phyloP scores from a whole-genome alignment of 2,113 vertebrate genomes.

The Hippocampus barbouri region DNA sequence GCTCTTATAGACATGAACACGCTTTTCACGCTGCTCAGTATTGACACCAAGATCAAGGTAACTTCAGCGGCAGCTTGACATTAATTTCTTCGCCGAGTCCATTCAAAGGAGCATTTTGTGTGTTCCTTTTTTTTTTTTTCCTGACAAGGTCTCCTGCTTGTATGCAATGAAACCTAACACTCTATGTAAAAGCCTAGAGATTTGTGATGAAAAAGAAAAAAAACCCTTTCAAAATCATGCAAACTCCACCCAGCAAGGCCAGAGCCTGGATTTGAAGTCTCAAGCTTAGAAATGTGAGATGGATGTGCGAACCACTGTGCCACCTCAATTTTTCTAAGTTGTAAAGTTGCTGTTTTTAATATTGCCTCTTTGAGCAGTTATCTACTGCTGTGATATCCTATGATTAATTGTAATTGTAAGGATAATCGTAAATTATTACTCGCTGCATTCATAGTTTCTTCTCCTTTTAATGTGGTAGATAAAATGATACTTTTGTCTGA shows the following conservation, averaged over 20 bases:
- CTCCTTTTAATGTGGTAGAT: background rate
- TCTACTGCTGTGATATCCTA: background rate
- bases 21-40: conserved; percentile 89
- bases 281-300: no score
- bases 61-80: conserved; percentile 41
- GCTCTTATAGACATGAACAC: conserved; percentile 98
- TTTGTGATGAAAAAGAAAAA: background rate
- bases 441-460: background rate
- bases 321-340: no score
- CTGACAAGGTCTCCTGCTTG: background rate
- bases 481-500: background rate
- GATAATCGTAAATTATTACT: background rate
- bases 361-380: background rate
- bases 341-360: no score
- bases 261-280: no score
- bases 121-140: background rate
- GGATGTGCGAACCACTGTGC: no score
- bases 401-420: background rate
- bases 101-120: conserved; percentile 2
- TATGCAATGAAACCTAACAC: background rate
- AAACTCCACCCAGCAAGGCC: no score
- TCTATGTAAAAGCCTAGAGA: background rate
- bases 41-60: conserved; percentile 96
- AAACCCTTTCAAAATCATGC: background rate
- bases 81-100: background rate